These are phyloP conservation scores for Antedon mediterranea DNA, from an alignment of 53 echinoderm and acorn worm genomes.

Conservation along the genomic window DNA sequence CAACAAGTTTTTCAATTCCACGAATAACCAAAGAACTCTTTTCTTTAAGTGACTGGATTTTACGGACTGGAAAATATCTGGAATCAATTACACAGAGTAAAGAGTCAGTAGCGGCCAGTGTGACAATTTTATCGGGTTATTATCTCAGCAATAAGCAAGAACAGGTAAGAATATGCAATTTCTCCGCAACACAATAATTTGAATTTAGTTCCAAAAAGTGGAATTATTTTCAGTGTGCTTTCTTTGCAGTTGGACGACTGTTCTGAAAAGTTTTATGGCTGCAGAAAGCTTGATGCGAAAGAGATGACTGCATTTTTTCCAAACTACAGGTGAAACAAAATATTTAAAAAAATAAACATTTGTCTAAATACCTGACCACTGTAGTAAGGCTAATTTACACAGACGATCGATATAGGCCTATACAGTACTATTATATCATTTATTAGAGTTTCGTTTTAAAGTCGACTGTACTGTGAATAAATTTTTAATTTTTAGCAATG, in stretches of 20 bases:
- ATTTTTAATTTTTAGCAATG: neutral
- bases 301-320: neutral
- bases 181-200: too few species aligned
- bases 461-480: too few species aligned
- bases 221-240: too few species aligned
- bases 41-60: slow-evolving; percentile 48
- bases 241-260: neutral
- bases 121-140: slow-evolving; percentile 26
- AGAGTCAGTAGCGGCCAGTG: slow-evolving; percentile 45
- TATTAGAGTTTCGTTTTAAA: too few species aligned
- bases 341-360: too few species aligned
- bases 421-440: too few species aligned
- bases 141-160: slow-evolving; percentile 18
- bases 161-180: too few species aligned
- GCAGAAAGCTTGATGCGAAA: neutral
- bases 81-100: slow-evolving; percentile 18
- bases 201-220: too few species aligned
- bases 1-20: neutral
- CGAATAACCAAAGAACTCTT: neutral
- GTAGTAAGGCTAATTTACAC: too few species aligned
- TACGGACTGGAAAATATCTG: slow-evolving; percentile 30
- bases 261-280: neutral
- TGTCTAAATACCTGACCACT: too few species aligned
- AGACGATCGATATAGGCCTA: too few species aligned
- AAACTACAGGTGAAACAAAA: neutral